phyloP scores from a whole-genome alignment of 2,888 invertebrate species.

The Catocala nupta region DNA sequence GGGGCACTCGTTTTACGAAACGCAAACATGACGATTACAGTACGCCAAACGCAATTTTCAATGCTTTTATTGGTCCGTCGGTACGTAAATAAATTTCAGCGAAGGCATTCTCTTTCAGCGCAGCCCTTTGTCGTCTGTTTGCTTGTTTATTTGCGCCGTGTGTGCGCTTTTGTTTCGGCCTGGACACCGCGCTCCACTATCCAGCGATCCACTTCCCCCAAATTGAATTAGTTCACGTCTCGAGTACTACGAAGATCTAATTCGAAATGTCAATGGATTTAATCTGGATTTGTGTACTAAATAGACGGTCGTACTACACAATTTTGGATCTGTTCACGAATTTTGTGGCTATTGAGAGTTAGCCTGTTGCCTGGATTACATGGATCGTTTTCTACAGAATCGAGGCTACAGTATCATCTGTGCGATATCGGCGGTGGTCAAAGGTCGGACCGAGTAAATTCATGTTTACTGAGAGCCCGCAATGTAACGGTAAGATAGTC shows the following conservation, averaged over 20 bases:
- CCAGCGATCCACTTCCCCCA: slow-evolving; percentile 67
- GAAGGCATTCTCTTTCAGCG: slow-evolving; percentile 59
- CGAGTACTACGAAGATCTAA: slow-evolving; percentile 67
- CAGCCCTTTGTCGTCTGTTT: slow-evolving; percentile 65
- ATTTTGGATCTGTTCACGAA: slow-evolving; percentile 21
- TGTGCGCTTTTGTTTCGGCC: slow-evolving; percentile 70
- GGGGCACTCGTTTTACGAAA: slow-evolving; percentile 40
- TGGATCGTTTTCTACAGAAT: neutral
- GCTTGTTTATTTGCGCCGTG: slow-evolving; percentile 55
- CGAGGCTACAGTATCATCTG: neutral
- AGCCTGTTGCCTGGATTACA: slow-evolving; percentile 14
- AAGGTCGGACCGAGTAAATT: neutral
- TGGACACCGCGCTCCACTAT: slow-evolving; percentile 54
- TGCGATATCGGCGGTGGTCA: neutral
- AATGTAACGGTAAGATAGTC: neutral
- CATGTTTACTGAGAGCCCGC: neutral
- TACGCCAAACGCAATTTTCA: slow-evolving; percentile 57
- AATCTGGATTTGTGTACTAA: slow-evolving; percentile 74
- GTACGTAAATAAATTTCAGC: slow-evolving; percentile 64
- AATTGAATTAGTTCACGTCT: slow-evolving; percentile 74
- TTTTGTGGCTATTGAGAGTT: slow-evolving; percentile 21
- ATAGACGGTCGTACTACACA: slow-evolving; percentile 31
- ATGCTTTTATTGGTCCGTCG: slow-evolving; percentile 55
- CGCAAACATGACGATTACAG: slow-evolving; percentile 53
- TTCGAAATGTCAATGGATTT: slow-evolving; percentile 78